phyloP scores from a whole-genome alignment of 2,797 vertebrate genomes.

The Coilia nasus region DNA sequence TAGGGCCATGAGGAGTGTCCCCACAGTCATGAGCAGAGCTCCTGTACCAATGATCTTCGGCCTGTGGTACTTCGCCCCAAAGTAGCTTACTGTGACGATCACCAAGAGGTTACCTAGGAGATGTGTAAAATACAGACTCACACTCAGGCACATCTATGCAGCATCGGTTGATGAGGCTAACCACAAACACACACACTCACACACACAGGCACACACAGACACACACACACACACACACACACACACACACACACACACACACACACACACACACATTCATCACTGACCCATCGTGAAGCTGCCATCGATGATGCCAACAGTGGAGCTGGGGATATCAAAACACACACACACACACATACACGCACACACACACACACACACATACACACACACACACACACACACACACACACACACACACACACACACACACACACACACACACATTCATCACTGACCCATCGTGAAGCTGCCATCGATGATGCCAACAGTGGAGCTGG shows the following conservation, averaged over 20 bases:
- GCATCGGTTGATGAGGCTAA: no score
- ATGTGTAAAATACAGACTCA: background rate
- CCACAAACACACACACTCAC: no score
- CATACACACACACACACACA: no score
- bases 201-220: background rate
- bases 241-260: background rate
- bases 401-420: background rate
- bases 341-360: background rate
- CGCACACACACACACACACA: conserved; percentile 7
- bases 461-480: no score
- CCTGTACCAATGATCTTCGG: conserved; percentile 76
- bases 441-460: no score
- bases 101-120: conserved; percentile 74
- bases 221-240: no score
- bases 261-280: conserved; percentile 4
- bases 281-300: no score
- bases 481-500: no score
- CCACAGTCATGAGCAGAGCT: conserved; percentile 73
- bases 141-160: no score
- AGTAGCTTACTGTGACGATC: conserved; percentile 77
- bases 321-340: no score
- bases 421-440: conserved; percentile 7
- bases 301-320: no score
- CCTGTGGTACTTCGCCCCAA: conserved; percentile 76
- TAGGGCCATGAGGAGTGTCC: conserved; percentile 75